A percentile compares a stretch with the other conserved stretches of the same genome.
phyloP scores from a whole-genome alignment of 2,888 invertebrate species.

The Plemyria rubiginata region DNA sequence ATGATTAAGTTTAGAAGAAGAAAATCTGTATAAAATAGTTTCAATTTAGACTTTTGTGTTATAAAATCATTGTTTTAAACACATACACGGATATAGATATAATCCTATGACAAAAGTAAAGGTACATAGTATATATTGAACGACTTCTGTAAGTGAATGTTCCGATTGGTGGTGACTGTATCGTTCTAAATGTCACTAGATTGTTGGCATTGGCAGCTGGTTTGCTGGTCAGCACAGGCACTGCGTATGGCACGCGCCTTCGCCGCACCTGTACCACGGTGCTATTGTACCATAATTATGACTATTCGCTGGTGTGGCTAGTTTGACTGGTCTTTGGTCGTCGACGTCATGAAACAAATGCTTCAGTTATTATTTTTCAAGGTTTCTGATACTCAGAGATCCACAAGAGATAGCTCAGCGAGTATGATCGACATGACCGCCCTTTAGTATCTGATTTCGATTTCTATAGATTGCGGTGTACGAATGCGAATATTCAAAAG shows the following conservation, averaged over 20 bases:
- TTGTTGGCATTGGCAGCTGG: constrained; percentile 20
- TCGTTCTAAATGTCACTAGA: constrained; percentile 23
- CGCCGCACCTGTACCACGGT: constrained; percentile 33
- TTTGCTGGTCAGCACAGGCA: neutral
- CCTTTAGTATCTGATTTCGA: too few relatives aligned
- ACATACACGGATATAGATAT: too few relatives aligned
- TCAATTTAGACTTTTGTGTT: too few relatives aligned
- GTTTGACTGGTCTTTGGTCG: constrained; percentile 26
- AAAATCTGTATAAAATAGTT: too few relatives aligned
- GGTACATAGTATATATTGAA: too few relatives aligned
- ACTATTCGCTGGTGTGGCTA: constrained; percentile 12
- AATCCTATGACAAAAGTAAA: too few relatives aligned
- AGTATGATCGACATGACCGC: too few relatives aligned
- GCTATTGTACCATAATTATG: constrained; percentile 28
- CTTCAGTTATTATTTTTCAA: constrained; percentile 33
- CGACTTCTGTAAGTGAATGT: constrained; percentile 27
- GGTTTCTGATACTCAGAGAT: constrained; percentile 16
- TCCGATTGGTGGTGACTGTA: constrained; percentile 15
- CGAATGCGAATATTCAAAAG: too few relatives aligned
- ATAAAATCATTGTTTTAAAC: too few relatives aligned
- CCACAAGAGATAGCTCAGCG: neutral
- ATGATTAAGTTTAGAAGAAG: too few relatives aligned
- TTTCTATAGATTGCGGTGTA: too few relatives aligned
- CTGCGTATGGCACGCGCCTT: constrained; percentile 34
- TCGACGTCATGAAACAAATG: constrained; percentile 33